phyloP scores from a whole-genome alignment of 2,888 invertebrate species.

The Sceliomorpha sp. region DNA sequence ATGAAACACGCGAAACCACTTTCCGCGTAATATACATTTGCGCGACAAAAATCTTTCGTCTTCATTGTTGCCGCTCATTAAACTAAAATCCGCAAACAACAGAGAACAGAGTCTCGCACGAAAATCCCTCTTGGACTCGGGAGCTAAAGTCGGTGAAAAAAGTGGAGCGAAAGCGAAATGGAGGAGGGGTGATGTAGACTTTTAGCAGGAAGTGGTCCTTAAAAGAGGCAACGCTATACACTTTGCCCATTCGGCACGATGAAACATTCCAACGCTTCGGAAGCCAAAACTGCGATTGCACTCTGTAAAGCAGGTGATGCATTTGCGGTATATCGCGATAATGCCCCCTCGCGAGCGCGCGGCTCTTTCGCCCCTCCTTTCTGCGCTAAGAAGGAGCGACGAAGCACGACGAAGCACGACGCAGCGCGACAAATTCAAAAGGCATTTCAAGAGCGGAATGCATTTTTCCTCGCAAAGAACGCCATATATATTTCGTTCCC shows the following conservation, averaged over 20 bases:
- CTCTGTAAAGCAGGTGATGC: conserved; percentile 56
- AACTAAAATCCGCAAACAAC: conserved; percentile 50
- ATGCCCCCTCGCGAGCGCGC: conserved; percentile 68
- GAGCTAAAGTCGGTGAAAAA: conserved; percentile 32
- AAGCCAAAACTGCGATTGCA: conserved; percentile 56
- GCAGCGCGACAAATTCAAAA: conserved; percentile 63
- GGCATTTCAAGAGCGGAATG: conserved; percentile 47
- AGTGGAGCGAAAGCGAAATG: conserved; percentile 15
- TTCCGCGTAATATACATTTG: conserved; percentile 40
- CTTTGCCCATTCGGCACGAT: conserved; percentile 53
- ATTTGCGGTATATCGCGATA: conserved; percentile 62
- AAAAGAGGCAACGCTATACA: conserved; percentile 42
- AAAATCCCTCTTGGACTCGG: conserved; percentile 37
- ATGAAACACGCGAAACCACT: no score
- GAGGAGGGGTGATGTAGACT: conserved; percentile 38
- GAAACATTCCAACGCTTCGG: conserved; percentile 57
- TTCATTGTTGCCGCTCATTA: conserved; percentile 47
- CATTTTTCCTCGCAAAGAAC: conserved; percentile 30
- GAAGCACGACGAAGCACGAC: conserved; percentile 68
- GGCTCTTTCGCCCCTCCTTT: conserved; percentile 39
- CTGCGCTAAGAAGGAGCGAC: conserved; percentile 66
- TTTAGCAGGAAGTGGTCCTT: conserved; percentile 52
- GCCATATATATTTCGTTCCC: conserved; percentile 17
- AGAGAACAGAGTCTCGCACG: conserved; percentile 35
- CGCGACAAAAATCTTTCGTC: conserved; percentile 38